Percentiles rank a stretch among this genome's conserved stretches.
Conservation (phyloP, 2,113 vertebrate genomes). For the Psophia crepitans region DNA sequence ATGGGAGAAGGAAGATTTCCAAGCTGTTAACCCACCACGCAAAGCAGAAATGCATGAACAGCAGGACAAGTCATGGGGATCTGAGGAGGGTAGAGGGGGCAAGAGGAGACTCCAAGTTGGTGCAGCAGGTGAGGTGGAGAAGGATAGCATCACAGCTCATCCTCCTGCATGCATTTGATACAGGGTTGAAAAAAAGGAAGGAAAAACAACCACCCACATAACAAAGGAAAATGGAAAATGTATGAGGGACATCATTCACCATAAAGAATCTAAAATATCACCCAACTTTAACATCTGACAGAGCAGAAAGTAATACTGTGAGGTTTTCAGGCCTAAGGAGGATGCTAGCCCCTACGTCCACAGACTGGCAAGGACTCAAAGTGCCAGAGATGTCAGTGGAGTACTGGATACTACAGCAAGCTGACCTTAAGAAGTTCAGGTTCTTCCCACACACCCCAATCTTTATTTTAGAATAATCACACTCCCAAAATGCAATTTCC, state of each 20-base stretch:
- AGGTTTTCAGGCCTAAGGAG: neutral
- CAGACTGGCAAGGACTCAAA: neutral
- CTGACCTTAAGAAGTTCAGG: neutral
- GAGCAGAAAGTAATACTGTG: neutral
- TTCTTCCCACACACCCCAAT: neutral
- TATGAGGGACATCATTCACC: neutral
- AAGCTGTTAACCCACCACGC: neutral
- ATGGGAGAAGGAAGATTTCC: neutral
- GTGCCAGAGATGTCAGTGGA: neutral
- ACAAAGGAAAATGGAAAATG: neutral
- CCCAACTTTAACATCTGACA: neutral
- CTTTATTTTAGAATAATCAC: neutral
- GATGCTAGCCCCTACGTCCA: neutral
- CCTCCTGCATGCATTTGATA: neutral
- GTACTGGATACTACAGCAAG: neutral
- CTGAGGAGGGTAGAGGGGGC: accelerated
- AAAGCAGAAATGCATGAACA: neutral
- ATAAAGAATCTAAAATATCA: neutral
- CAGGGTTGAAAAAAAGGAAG: neutral
- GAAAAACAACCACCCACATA: neutral
- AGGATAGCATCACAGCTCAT: neutral
- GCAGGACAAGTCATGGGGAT: neutral
- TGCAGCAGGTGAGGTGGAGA: neutral
- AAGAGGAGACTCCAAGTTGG: neutral
- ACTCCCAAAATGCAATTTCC: neutral